Base-by-base conservation (phyloP, 1,140 invertebrate genomes). In the Musca vetustissima region DNA sequence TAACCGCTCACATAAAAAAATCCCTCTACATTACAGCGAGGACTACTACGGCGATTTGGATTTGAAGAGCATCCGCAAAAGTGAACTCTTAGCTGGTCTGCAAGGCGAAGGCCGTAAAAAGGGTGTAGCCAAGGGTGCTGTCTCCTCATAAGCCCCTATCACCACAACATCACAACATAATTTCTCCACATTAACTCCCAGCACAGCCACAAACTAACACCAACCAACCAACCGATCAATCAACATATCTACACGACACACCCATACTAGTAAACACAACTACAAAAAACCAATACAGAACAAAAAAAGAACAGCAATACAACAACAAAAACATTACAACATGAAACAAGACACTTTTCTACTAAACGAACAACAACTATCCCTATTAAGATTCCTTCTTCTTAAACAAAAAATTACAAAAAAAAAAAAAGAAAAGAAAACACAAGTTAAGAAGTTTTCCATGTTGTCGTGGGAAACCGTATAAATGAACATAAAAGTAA, bases 11-110 rank as follows among this genome's bases (percentile, higher is more conserved):
- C 57, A 61, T 43, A 36, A 61, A 43, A n/a, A 61, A 61, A 61
- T 80, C 75, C 78, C 74, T 77, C 74, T 78, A 84, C 80, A 77
- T 87, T 85, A 84, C 89, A 94, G 94, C 88, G 94, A 96, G 88
- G 93, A 96, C 88, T 97, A 97, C 89, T 97, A 97, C 80, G 94
- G 94, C 73, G 94, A 96, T 84, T 84, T 96, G 88, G 93, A 96
- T 85, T 85, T 96, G 85, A 96, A 96, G 89, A 89, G 89, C 85
- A 93, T 96, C 87, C 91, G 93, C 84, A 96, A 96, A 87, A 93
- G 91, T 84, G 93, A 95, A 84, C 88, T 95, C 72, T 87, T 93
- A 77, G 86, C 91, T 74, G 93, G 93, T 73, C 87, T 93, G 76
- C 87, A 89, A 77, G 87, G 86, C 82, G 88, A 87, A 76, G 87